Base-by-base conservation (phyloP, 2,797 vertebrate genomes). In the Hipposideros larvatus region DNA sequence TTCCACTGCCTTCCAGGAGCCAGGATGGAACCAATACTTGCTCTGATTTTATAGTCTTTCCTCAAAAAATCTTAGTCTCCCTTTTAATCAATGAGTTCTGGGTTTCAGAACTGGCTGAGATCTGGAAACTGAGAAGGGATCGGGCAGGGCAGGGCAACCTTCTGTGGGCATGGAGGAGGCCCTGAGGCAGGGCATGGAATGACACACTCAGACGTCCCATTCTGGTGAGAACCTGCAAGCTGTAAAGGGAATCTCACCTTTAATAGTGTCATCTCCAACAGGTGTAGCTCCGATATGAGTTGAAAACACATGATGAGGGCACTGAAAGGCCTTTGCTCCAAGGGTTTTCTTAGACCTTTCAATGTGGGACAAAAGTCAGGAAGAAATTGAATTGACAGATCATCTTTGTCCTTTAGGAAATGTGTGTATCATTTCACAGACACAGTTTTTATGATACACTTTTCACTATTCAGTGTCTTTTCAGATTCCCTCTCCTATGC, bases 401-500 rank as follows among this genome's bases (percentile, higher is more conserved):
- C 53, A 51, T 73, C 37, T 78, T 75, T 73, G 75, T 61, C 15
- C 53, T 65, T 43, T 94, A 7, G 63, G 16, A 70, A 24, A 66
- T 84, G 71, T 61, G 68, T 73, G 26, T 73, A 86, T 91, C 34
- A 77, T 94, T 94, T 91, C 43, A 82, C 26, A 80, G 5, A 37
- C 26, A 66, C 55, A 13, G 5, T 46, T 82, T 79, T 90, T 75
- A 79, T 77, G 24, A 83, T 61, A 34, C 15, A 63, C 34, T 46
- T 87, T 83, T n/a, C 63, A 48, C 31, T 63, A 4, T 28, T 75
- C 14, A 83, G 66, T 57, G 7, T 83, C 19, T 70, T 91, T 87
- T 65, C 26, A n/a, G 26, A 57, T 88, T 37, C 4, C 28, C 19
- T 73, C 11, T 31, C 26, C 37, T 66, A 18, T 88, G 71, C 14